phyloP scores from a whole-genome alignment of 2,113 vertebrate species.

The Conger conger region DNA sequence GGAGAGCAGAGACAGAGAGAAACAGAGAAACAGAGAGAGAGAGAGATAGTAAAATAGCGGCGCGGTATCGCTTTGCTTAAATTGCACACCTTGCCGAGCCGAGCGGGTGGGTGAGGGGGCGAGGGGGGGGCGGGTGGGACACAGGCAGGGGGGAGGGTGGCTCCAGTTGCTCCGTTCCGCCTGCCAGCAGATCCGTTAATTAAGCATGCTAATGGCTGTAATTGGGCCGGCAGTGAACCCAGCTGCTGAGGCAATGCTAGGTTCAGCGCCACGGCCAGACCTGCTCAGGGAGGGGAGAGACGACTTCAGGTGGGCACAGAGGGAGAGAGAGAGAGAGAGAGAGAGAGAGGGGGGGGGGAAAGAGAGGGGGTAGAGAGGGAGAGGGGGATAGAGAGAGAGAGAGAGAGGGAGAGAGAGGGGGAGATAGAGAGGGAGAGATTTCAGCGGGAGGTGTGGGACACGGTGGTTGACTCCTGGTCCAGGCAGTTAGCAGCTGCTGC shows the following conservation, averaged over 20 bases:
- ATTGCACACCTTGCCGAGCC: slow-evolving; percentile 53
- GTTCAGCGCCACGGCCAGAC: slow-evolving; percentile 60
- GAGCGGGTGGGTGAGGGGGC: too few relatives aligned
- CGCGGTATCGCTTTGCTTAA: slow-evolving; percentile 25
- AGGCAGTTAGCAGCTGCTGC: slow-evolving; percentile 55
- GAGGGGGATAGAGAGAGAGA: slow-evolving; percentile 24
- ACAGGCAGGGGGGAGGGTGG: slow-evolving; percentile 41
- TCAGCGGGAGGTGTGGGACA: slow-evolving; percentile 1
- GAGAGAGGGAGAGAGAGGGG: slow-evolving; percentile 7
- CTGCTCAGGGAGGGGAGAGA: slow-evolving; percentile 22
- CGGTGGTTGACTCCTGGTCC: slow-evolving; percentile 32
- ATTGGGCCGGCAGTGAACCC: slow-evolving; percentile 70
- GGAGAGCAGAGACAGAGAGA: neutral
- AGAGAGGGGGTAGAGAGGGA: slow-evolving; percentile 27
- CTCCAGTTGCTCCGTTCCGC: slow-evolving; percentile 45
- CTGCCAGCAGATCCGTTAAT: slow-evolving; percentile 73
- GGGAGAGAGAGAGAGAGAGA: slow-evolving; percentile 19
- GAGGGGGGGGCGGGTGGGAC: slow-evolving; percentile 44
- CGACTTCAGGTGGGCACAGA: slow-evolving; percentile 20
- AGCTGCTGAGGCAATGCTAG: slow-evolving; percentile 73
- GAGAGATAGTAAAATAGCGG: neutral
- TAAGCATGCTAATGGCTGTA: slow-evolving; percentile 72
- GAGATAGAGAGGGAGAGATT: slow-evolving; percentile 23
- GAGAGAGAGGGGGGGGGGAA: slow-evolving; percentile 36
- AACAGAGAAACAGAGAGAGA: neutral